phyloP scores from a whole-genome alignment of 2,888 invertebrate species.

The Tenthredo livida region DNA sequence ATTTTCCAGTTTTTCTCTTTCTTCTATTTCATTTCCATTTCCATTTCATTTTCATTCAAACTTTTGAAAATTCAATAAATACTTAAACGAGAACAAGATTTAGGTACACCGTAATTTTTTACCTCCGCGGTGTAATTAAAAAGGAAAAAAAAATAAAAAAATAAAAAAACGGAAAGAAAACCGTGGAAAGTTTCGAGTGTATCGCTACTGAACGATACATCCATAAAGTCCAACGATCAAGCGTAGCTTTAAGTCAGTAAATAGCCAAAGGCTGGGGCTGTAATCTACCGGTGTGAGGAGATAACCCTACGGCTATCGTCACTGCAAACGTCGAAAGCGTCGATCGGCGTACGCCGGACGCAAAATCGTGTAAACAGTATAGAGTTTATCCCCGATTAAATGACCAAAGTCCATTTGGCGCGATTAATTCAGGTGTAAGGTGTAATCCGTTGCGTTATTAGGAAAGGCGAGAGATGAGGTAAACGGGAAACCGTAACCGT shows the following conservation, averaged over 20 bases:
- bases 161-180: not conserved
- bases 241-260: slow-evolving; percentile 7
- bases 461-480: not conserved
- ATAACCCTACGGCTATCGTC: slow-evolving; percentile 30
- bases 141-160: not conserved
- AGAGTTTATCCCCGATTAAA: slow-evolving; percentile 30
- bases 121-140: not conserved
- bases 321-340: slow-evolving; percentile 24
- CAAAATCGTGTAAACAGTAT: slow-evolving; percentile 1
- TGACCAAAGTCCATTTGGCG: not conserved
- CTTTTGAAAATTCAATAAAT: not conserved
- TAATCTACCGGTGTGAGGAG: slow-evolving; percentile 28
- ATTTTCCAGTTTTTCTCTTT: not conserved
- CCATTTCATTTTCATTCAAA: not conserved
- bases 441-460: not conserved
- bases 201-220: not conserved
- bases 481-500: not conserved
- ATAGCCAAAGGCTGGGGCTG: not conserved
- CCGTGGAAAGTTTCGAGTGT: not conserved
- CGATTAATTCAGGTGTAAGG: not conserved
- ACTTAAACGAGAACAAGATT: not conserved
- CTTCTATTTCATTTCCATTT: not conserved
- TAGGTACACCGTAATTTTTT: not conserved
- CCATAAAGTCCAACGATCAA: not conserved
- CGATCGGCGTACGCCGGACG: not conserved